Evolutionary conservation across 2,888 invertebrate genomes (phyloP), one percentile per base, ranked within the genome.

Genomic region (Hydrotaea cyrtoneurina): DNA sequence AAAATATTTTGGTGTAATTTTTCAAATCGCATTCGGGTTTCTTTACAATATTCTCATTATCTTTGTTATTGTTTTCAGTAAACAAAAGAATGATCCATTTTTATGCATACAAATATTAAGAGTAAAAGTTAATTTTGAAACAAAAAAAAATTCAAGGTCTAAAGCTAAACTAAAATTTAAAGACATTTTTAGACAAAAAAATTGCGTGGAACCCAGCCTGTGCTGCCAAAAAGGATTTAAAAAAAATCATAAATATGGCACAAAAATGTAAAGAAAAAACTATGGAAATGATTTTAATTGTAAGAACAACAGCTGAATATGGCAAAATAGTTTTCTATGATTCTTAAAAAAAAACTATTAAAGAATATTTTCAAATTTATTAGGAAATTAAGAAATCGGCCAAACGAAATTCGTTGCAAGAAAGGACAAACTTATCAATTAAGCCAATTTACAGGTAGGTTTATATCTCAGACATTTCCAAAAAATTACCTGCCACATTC

Each of bases 1-100:
- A 72, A 17, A 77, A 75, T 39, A 62, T 77, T 78, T 78, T 76
- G 74, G 74, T 79, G 78, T 75, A 84, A 78, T 76, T 78, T 69
- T 69, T 72, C 50, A 15, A 15, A 23, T 46, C 43, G 43, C 43
- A 15, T 23, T 59, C 39, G 8, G n/a, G 2, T 39, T 64, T 80
- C 59, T 8, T 79, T 19, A 39, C 0, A 78, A 78, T 80, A 81
- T 84, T 74, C 75, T 78, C 80, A 26, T 64, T 74, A 7, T 36
- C 5, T n/a, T 43, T 43, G 13, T 59, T 74, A 15, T 77, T 53
- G 31, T 39, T 77, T 7, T 15, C 26, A 39, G 10, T 39, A 8
- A 39, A 39, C 7, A 39, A 8, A 10, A 66, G 53, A 76, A 55
- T 43, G 39, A 39, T 62, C n/a, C 17, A 10, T 62, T 76, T n/a